A percentile compares a stretch with the other conserved stretches of the same genome.
Evolutionary conservation across 2,113 vertebrate species (phyloP).

Genomic region (Onychostruthus taczanowskii): DNA sequence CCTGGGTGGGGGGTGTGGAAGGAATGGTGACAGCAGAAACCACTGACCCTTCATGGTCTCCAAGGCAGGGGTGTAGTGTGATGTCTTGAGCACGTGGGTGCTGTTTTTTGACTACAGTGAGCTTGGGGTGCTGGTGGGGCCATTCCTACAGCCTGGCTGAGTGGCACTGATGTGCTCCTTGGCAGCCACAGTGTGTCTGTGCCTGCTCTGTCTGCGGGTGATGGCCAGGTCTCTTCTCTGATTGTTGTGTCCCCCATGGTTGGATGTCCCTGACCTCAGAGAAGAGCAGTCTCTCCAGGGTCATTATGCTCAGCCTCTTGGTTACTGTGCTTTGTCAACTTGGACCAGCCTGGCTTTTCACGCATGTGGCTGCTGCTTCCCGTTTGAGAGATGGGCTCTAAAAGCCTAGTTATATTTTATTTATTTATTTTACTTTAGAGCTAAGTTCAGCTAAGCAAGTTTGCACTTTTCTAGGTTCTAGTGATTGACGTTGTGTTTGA

Average conservation of each 20-base stretch:
- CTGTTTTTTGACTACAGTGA: background rate
- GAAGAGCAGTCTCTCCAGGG: background rate
- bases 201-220: background rate
- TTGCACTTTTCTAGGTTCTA: slow-evolving; percentile 21
- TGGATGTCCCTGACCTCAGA: background rate
- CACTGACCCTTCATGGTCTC: background rate
- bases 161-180: background rate
- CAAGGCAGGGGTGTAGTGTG: background rate
- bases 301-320: background rate
- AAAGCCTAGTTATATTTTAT: background rate
- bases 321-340: background rate
- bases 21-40: background rate
- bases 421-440: slow-evolving; percentile 22
- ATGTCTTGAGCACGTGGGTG: background rate
- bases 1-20: background rate
- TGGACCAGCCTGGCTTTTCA: background rate
- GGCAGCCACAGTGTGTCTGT: background rate
- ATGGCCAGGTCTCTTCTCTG: background rate
- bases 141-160: background rate
- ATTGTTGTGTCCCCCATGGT: background rate
- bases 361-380: background rate
- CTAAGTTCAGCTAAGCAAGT: background rate
- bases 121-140: background rate
- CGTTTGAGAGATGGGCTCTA: background rate
- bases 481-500: slow-evolving; percentile 49